Evolutionary conservation across 2,888 invertebrate genomes (phyloP), one percentile per base, ranked within the genome.

Genomic region (Harmothoe impar): DNA sequence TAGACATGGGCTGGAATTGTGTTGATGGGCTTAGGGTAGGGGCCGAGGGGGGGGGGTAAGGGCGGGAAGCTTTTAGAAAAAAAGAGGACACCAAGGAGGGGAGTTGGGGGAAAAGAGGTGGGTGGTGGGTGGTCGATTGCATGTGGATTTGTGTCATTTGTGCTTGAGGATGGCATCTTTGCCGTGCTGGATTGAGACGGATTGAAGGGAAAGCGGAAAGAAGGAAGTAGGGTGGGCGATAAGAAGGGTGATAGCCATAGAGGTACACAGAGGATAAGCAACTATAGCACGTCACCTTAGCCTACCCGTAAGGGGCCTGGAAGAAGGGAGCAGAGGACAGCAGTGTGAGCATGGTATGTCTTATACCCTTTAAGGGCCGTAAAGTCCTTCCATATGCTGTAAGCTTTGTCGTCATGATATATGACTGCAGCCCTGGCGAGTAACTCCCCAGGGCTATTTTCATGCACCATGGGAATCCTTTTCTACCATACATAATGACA

Each of bases 131-230:
- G 62, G 62, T 20, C 23, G n/a, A 62, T 62, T 62, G 1, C 62
- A 62, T 20, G 54, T n/a, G 62, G 62, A 62, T 62, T 62, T 62
- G 62, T 62, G 20, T 62, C 62, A n/a, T 62, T 62, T 62, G 23
- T 62, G 15, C n/a, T 20, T 7, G 62, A n/a, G 62, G 62, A 62
- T 62, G n/a, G n/a, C 62, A 62, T 62, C 15, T 12, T 3, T 62
- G 62, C 23, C n/a, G 20, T 62, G 62, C 7, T 15, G 20, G 20
- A 62, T 62, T 62, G 20, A 62, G 23, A 43, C 62, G 3, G 62
- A 62, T 62, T n/a, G 43, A n/a, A 20, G 62, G 62, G 23, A 62
- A 5, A n/a, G 62, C 62, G 62, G 62, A 62, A 62, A 12, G 62
- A 20, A n/a, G 62, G 62, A 62, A n/a, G 12, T 62, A 17, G 62